Conservation (phyloP, 2,888 invertebrate genomes). For the Philonicus albiceps region DNA sequence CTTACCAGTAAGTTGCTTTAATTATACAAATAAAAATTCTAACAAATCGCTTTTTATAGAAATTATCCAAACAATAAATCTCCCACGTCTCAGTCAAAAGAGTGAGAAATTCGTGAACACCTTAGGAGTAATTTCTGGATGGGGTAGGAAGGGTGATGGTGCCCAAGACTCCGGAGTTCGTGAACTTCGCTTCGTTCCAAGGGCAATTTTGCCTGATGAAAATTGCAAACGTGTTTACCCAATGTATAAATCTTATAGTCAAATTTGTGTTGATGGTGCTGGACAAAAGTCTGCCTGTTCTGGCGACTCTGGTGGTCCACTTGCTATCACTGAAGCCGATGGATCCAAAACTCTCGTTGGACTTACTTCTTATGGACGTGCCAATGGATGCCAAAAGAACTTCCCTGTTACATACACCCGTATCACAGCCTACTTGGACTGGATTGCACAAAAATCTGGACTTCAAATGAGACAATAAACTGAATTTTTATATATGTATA, state of each 20-base stretch:
- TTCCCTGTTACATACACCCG: slow-evolving; percentile 14
- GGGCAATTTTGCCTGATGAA: not conserved
- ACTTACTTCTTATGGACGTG: slow-evolving; percentile 9
- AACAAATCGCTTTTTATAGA: not conserved
- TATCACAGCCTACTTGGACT: not conserved
- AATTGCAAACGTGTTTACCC: not conserved
- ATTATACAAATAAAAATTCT: not conserved
- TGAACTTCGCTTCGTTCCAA: not conserved
- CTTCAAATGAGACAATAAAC: slow-evolving; percentile 18
- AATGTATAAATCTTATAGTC: not conserved
- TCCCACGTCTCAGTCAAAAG: slow-evolving; percentile 4
- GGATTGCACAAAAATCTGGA: not conserved
- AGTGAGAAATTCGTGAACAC: not conserved
- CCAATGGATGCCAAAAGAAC: slow-evolving; percentile 2
- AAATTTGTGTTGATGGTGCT: slow-evolving; percentile 55
- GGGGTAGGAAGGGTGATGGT: not conserved
- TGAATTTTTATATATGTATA: not conserved
- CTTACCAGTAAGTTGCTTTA: slow-evolving; percentile 55
- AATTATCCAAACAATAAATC: not conserved
- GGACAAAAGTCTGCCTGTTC: slow-evolving; percentile 59
- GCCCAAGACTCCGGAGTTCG: not conserved
- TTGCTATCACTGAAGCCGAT: not conserved
- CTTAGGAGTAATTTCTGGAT: not conserved
- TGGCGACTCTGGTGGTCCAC: slow-evolving; percentile 15
- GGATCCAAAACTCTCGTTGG: slow-evolving; percentile 13